Conservation (phyloP, 2,888 invertebrate genomes). For the Villa cingulata region DNA sequence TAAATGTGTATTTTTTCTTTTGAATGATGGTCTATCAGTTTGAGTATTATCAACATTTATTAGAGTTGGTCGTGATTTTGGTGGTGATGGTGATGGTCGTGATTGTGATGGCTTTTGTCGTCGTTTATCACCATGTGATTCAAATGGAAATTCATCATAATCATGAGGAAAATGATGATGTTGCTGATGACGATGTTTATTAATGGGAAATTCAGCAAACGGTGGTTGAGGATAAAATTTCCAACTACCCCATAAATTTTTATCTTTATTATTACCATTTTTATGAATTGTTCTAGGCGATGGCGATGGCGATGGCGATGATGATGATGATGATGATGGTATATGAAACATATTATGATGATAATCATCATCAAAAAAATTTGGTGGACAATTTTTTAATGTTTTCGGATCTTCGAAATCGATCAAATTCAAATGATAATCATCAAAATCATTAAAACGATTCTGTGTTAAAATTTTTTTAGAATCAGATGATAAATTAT, state of each 20-base stretch:
- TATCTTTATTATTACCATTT: not conserved
- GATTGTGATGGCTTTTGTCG: not conserved
- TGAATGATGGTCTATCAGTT: not conserved
- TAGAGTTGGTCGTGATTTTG: not conserved
- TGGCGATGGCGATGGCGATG: too few species aligned
- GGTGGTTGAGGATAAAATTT: not conserved
- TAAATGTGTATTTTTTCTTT: not conserved
- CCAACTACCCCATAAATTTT: constrained; percentile 1
- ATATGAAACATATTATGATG: not conserved
- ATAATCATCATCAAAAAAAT: constrained; percentile 21
- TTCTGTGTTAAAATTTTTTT: not conserved
- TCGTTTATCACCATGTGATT: not conserved
- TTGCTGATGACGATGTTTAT: not conserved
- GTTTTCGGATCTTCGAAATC: constrained; percentile 27
- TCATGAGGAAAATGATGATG: not conserved
- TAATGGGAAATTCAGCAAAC: not conserved
- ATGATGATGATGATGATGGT: not conserved
- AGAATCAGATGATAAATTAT: not conserved
- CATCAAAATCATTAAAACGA: constrained; percentile 6
- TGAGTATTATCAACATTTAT: too few species aligned
- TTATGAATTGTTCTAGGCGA: too few species aligned
- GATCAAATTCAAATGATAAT: constrained; percentile 18
- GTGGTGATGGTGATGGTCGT: not conserved
- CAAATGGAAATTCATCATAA: not conserved
- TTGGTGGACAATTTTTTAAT: constrained; percentile 27